Evolutionary conservation across 2,113 vertebrate genomes (phyloP).

Genomic region (Nothocercus nigrocapillus): DNA sequence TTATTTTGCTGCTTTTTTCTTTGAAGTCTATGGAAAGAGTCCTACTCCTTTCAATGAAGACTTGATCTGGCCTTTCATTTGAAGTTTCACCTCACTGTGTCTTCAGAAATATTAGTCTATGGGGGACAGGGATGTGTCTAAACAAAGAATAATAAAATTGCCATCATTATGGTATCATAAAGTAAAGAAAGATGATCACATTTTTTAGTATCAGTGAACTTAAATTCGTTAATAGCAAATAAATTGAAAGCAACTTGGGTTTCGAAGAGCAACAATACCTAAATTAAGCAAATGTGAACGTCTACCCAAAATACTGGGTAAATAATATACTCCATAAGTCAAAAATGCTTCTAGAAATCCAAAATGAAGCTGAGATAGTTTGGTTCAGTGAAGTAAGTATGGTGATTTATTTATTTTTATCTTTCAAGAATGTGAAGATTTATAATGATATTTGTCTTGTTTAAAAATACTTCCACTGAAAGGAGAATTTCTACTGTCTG

Average conservation of each 20-base stretch:
- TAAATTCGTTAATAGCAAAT: background rate
- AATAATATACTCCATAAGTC: background rate
- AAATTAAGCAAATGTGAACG: background rate
- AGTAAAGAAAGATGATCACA: background rate
- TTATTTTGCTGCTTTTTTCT: background rate
- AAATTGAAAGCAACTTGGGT: background rate
- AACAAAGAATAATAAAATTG: background rate
- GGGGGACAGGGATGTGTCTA: background rate
- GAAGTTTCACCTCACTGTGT: background rate
- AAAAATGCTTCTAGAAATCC: background rate
- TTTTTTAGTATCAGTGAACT: background rate
- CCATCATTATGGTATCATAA: background rate
- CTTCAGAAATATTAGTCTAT: background rate
- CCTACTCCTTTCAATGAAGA: background rate
- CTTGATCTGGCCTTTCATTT: background rate
- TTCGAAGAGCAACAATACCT: background rate
- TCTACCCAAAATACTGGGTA: background rate
- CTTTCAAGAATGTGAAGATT: background rate
- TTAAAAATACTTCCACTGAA: conserved; percentile 3
- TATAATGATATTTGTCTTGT: background rate
- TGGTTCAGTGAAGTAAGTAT: background rate
- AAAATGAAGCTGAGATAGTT: background rate
- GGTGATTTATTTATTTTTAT: background rate
- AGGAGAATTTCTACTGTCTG: background rate
- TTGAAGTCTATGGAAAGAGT: background rate